Base-by-base conservation (phyloP, 2,113 vertebrate species). In the Cettia cetti region DNA sequence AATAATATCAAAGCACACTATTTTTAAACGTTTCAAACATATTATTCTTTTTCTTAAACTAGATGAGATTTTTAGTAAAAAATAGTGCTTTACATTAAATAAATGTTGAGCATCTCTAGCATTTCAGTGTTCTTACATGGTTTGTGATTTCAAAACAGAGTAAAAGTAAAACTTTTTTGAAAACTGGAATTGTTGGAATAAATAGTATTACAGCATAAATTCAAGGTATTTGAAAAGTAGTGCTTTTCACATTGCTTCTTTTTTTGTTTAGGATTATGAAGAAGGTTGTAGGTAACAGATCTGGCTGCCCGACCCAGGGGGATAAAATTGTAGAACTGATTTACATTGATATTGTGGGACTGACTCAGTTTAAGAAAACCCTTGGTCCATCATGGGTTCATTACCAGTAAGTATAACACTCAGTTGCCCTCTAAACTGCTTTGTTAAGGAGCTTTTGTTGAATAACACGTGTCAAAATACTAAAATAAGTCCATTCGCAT, bases 371-470 rank as follows among this genome's bases (percentile, higher is more conserved):
- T 96, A 99, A 99, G 98, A 99, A 99, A 98, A 99, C 99, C 1
- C 98, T 99, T 61, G 99, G 99, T 33, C 99, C 99, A 2, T 99
- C 99, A 15, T 99, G 99, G 99, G 99, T 99, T 70, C 99, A 99
- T 97, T 99, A 99, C 97, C 99, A 99, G 99, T 99, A 97, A 99
- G 99, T 99, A 64, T n/a, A 70, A 13, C 18, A 35, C 40, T 57
- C 76, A 42, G 8, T 86, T 70, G 44, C 63, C 28, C 52, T 83
- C 45, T 65, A 30, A 65, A 42, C 11, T 82, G 44, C 49, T 81
- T 93, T 61, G 6, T 54, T 77, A 63, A 93, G 76, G 24, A 74
- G 18, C 39, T 75, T 57, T 53, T 93, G 6, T 94, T 81, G 56
- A 65, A 12, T 65, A 26, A 31, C 26, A 30, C 4, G 1, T 81